These are phyloP conservation scores for Oreonectes daqikongensis DNA, from an alignment of 2,797 vertebrate genomes.

Conservation along the genomic window DNA sequence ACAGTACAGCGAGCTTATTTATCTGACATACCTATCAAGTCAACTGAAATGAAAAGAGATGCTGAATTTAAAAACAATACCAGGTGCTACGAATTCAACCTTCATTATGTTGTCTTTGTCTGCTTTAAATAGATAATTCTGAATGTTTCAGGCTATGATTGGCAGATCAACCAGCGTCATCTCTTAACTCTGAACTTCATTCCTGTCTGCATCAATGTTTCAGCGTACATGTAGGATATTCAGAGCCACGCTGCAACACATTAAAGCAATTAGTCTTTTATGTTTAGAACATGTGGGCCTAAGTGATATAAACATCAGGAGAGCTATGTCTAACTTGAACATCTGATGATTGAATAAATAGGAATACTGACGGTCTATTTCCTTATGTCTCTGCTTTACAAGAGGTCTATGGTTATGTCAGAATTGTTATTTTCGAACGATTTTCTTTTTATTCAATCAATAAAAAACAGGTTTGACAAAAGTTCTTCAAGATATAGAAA, in stretches of 20 bases:
- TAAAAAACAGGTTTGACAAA: neutral
- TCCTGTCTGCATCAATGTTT: slow-evolving; percentile 11
- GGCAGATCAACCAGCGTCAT: neutral
- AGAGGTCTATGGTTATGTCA: no score
- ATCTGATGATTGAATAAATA: slow-evolving; percentile 36
- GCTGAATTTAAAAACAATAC: neutral
- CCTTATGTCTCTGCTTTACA: neutral
- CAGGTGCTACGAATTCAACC: neutral
- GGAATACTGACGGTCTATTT: neutral
- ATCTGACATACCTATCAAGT: neutral
- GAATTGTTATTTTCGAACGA: neutral
- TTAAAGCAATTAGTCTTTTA: slow-evolving; percentile 44
- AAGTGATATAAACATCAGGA: slow-evolving; percentile 33
- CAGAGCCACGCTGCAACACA: neutral
- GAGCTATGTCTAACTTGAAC: slow-evolving; percentile 17
- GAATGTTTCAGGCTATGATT: neutral
- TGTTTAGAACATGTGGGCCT: slow-evolving; percentile 18
- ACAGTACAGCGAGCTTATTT: neutral
- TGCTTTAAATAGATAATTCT: neutral
- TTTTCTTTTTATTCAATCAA: neutral
- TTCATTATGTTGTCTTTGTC: neutral
- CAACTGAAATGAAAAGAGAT: neutral
- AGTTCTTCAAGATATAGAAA: neutral
- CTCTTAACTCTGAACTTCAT: neutral
- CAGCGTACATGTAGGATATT: neutral